phyloP scores from a whole-genome alignment of 2,113 vertebrate species.

The Pseudorhombus dupliciocellatus region DNA sequence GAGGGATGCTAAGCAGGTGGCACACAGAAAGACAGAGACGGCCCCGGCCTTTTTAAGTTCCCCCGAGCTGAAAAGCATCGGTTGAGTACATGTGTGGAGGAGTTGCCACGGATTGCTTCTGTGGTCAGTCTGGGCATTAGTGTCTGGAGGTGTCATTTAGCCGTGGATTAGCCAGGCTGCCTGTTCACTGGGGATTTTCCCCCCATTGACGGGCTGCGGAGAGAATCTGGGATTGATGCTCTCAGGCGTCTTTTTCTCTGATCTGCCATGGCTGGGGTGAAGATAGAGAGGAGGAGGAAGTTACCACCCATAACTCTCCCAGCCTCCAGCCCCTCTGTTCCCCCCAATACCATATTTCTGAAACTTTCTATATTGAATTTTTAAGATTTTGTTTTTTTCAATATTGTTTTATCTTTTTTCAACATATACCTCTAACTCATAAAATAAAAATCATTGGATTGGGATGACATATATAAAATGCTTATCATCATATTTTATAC shows the following conservation, averaged over 20 bases:
- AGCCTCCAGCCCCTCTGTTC: background rate
- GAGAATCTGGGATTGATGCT: constrained; percentile 71
- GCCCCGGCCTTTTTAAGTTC: constrained; percentile 75
- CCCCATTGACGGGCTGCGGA: constrained; percentile 62
- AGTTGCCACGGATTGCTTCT: constrained; percentile 68
- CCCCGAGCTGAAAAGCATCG: constrained; percentile 68
- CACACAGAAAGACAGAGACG: constrained; percentile 68
- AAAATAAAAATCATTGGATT: background rate
- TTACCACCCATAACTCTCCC: constrained; percentile 13
- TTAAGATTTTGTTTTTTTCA: constrained; percentile 1
- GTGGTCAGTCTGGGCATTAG: constrained; percentile 78
- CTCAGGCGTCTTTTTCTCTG: constrained; percentile 63
- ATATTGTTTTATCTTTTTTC: background rate
- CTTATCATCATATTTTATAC: background rate
- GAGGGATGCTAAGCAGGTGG: constrained; percentile 83
- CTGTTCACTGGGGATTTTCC: constrained; percentile 77
- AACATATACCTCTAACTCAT: too few relatives aligned
- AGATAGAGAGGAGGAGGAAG: constrained; percentile 67
- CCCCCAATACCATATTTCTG: background rate
- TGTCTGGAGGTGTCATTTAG: constrained; percentile 81
- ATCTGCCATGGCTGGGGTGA: constrained; percentile 56
- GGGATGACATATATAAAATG: background rate
- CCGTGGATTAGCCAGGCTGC: constrained; percentile 76
- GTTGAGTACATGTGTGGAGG: constrained; percentile 63
- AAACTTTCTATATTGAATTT: background rate